A percentile compares a stretch with the other conserved stretches of the same genome.
phyloP scores from a whole-genome alignment of 2,113 vertebrate species.

The Actinemys pallida region DNA sequence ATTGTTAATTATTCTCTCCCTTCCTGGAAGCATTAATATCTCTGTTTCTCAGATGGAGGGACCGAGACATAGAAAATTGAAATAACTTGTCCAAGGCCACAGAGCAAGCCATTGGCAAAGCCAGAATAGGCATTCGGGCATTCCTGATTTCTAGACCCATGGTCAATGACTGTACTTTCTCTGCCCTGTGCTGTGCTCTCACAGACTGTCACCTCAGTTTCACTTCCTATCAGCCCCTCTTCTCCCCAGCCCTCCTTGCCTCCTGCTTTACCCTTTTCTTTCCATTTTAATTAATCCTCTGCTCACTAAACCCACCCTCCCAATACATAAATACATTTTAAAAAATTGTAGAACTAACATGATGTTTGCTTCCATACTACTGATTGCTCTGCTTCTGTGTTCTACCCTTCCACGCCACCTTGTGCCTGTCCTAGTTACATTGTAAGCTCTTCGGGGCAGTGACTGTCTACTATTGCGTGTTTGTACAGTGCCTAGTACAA shows the following conservation, averaged over 20 bases:
- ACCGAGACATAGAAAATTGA: neutral
- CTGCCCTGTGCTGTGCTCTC: no score
- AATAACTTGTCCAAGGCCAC: neutral
- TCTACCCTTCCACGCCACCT: neutral
- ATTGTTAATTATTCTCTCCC: neutral
- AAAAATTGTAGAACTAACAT: neutral
- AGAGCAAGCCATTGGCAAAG: constrained; percentile 1
- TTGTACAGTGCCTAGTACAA: neutral
- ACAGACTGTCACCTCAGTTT: no score
- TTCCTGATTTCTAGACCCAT: neutral
- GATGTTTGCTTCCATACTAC: neutral
- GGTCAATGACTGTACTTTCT: neutral
- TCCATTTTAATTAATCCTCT: neutral
- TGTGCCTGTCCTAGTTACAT: neutral
- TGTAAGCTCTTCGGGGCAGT: neutral
- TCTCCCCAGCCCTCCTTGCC: no score
- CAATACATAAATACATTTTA: neutral
- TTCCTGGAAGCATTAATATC: neutral
- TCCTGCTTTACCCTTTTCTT: no score
- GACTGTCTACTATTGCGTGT: neutral
- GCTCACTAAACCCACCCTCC: neutral
- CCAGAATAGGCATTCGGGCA: neutral
- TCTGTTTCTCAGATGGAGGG: neutral
- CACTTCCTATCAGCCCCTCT: no score
- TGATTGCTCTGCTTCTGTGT: neutral